Base-by-base conservation (phyloP, 2,888 invertebrate genomes). In the Habroteleia sp. region DNA sequence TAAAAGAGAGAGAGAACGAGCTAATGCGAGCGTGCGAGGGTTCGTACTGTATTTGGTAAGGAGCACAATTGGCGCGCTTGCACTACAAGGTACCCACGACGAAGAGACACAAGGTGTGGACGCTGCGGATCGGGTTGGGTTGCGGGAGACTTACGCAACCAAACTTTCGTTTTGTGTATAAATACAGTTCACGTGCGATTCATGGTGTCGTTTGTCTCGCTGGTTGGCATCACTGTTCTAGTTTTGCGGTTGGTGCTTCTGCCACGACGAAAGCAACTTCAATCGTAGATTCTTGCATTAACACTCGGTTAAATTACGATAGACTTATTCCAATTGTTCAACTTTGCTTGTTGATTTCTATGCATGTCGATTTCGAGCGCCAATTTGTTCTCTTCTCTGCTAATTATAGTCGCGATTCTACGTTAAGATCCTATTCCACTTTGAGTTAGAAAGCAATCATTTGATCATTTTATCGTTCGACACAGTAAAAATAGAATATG, bases 401-500 rank as follows among this genome's bases (percentile, higher is more conserved):
- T 62, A 71, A 62, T 71, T 71, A 54, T 71, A 71, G 46, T 46
- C 3, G 17, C 52, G 54, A 44, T 46, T 46, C 13, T 31, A 39
- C 14, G 31, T 23, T 8, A 2, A 13, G 13, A 10, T 29, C 37
- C 20, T 13, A 29, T 0, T 17, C 23, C 46, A 29, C 25, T 62
- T 56, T 58, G 14, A 58, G 63, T 63, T 48, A 46, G 42, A 63
- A 74, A 69, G 58, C 60, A 52, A 69, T 74, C 68, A 56, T 62
- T 60, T 48, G 63, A 74, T 69, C 62, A 58, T 69, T 69, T 62
- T 58, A 74, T 50, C 62, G 44, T 63, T 68, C 52, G 66, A 66
- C 60, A 58, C 48, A 37, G 42, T 71, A 74, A 46, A 74, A 74
- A 74, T 74, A 74, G 73, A 74, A 74, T 74, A 60, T 66, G 60